Evolutionary conservation across 2,888 invertebrate genomes (phyloP).

Genomic region (Callimorpha dominula): DNA sequence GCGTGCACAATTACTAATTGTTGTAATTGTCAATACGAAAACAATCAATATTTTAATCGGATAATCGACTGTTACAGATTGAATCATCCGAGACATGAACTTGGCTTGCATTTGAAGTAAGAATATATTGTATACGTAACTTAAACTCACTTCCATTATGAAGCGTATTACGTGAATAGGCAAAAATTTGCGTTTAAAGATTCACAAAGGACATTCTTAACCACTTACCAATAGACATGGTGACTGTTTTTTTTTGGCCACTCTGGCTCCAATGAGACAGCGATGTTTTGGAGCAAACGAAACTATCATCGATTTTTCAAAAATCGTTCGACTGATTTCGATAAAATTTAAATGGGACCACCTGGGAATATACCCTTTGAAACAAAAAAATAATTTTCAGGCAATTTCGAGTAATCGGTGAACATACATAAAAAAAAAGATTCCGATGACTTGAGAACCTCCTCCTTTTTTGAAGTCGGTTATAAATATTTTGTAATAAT

Average conservation of each 20-base stretch:
- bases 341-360: too few species aligned
- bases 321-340: too few species aligned
- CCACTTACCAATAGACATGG: neutral
- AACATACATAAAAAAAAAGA: too few species aligned
- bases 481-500: too few species aligned
- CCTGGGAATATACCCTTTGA: too few species aligned
- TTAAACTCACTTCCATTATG: neutral
- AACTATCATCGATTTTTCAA: too few species aligned
- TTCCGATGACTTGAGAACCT: too few species aligned
- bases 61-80: constrained; percentile 46
- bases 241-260: neutral
- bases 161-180: neutral
- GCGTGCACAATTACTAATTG: constrained; percentile 50
- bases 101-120: constrained; percentile 10
- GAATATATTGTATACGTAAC: neutral
- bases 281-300: too few species aligned
- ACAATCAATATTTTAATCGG: constrained; percentile 48
- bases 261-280: too few species aligned
- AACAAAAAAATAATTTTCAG: too few species aligned
- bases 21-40: constrained; percentile 52
- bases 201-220: neutral
- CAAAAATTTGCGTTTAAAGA: neutral
- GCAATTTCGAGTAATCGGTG: too few species aligned
- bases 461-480: too few species aligned
- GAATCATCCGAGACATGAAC: constrained; percentile 28